phyloP scores from a whole-genome alignment of 1,140 invertebrate species.

The Drosophila pruinosa region DNA sequence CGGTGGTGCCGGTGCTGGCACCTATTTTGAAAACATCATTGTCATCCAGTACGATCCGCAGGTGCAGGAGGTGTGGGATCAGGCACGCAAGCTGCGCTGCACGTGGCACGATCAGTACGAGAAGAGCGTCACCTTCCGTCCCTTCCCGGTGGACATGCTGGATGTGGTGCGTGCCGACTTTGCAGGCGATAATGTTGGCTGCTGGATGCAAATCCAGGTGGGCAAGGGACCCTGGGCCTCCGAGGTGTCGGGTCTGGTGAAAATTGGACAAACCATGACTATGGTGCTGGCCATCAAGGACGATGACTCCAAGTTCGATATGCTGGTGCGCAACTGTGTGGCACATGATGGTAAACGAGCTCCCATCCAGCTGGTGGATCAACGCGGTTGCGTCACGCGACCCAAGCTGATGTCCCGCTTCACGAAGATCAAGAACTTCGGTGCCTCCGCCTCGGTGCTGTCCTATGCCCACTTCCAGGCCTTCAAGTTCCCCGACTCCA shows the following conservation, averaged over 20 bases:
- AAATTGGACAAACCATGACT: constrained; percentile 98
- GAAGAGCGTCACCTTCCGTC: constrained; percentile 96
- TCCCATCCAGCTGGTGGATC: constrained; percentile 97
- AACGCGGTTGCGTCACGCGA: constrained; percentile 94
- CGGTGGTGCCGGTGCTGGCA: constrained; percentile 88
- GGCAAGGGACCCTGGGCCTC: constrained; percentile 98
- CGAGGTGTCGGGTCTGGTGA: constrained; percentile 96
- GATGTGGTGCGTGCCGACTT: constrained; percentile 97
- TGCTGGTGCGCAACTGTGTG: constrained; percentile 96
- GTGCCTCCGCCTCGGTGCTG: constrained; percentile 94
- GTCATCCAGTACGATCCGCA: constrained; percentile 97
- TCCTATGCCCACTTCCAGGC: constrained; percentile 97
- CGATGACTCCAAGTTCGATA: constrained; percentile 97
- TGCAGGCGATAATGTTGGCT: constrained; percentile 97
- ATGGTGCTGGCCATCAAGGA: constrained; percentile 98
- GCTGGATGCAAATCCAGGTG: constrained; percentile 97
- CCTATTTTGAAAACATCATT: constrained; percentile 97
- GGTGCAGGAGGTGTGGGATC: constrained; percentile 98
- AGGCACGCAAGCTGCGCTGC: constrained; percentile 94
- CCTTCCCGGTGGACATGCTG: constrained; percentile 97
- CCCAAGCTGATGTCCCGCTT: constrained; percentile 97
- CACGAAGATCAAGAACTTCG: constrained; percentile 97
- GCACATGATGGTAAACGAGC: constrained; percentile 96
- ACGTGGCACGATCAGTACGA: constrained; percentile 98
- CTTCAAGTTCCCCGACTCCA: constrained; percentile 97